Conservation (phyloP, 2,797 vertebrate species). For the Cynopterus sphinx region DNA sequence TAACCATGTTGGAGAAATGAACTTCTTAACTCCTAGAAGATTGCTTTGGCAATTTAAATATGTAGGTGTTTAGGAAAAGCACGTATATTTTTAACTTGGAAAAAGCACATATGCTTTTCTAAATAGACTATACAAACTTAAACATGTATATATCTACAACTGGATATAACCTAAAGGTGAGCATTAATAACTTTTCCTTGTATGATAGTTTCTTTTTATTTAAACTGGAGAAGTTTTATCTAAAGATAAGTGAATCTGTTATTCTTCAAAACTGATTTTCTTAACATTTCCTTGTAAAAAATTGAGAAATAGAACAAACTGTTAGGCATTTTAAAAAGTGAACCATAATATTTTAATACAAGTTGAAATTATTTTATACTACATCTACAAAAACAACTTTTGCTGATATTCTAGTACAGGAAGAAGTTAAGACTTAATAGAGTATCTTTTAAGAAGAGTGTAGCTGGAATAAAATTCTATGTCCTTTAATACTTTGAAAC, state of each 20-base stretch:
- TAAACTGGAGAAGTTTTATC: neutral
- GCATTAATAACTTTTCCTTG: neutral
- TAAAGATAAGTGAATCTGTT: neutral
- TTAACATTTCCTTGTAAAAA: conserved; percentile 9
- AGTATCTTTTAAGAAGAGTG: neutral
- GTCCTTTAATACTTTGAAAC: conserved; percentile 30
- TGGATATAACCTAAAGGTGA: neutral
- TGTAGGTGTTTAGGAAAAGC: neutral
- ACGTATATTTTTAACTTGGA: neutral
- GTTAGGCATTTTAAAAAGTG: neutral
- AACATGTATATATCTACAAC: neutral
- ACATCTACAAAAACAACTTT: neutral
- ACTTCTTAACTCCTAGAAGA: neutral
- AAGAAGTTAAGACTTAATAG: conserved; percentile 29
- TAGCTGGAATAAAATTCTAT: neutral
- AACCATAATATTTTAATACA: conserved; percentile 1
- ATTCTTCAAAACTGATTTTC: neutral
- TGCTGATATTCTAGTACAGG: conserved; percentile 1
- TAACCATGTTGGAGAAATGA: neutral
- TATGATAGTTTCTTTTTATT: neutral
- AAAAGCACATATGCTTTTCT: neutral
- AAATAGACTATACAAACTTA: neutral
- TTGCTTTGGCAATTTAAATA: conserved; percentile 25
- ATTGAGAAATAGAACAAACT: neutral
- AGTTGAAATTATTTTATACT: conserved; percentile 6